Base-by-base conservation (phyloP, 1,140 invertebrate genomes). In the Thaumatotibia leucotreta region DNA sequence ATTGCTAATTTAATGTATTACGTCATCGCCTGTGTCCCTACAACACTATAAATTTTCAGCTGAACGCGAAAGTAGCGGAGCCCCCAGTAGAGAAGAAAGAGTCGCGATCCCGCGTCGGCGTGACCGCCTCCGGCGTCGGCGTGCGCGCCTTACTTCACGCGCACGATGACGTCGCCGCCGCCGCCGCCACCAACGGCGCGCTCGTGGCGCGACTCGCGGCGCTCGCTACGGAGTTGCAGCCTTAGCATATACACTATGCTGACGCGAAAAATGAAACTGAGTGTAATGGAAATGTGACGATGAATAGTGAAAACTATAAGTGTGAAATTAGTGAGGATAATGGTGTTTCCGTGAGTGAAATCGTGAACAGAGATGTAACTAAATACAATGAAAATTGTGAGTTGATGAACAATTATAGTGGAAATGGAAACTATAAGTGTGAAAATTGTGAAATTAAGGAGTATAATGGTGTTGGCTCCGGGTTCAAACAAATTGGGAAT, bases 111-210 rank as follows among this genome's bases (percentile, higher is more conserved):
- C 2, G 52, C 52, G n/a, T 45, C 20, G 76, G 66, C 3, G 71
- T 74, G 64, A 14, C 64, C 5, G 71, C 78, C 39, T 54, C 65
- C 14, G 81, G 77, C 20, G 77, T 73, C 50, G 84, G 80, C 5
- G 72, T 80, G 67, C 76, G 83, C 39, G 84, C 82, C 54, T 73
- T 87, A 68, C 72, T 83, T 54, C 74, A 73, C 6, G 76, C 82
- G 54, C 79, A 83, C 27, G 84, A 79, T 23, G 83, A 84, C 29
- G 61, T 85, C 29, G 74, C 76, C 1, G 63, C 68, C 23, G 69
- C 64, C 39, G 74, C 77, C 49, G 72, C 75, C 20, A 35, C 61
- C 66, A 79, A 80, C 82, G 66, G 79, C 2, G 76, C 79, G 65
- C 80, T 84, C 52, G 58, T 86, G 32, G 76, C 77, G 61, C 73